Conservation (phyloP, 2,888 invertebrate species). For the Kryphioiulus occultus region DNA sequence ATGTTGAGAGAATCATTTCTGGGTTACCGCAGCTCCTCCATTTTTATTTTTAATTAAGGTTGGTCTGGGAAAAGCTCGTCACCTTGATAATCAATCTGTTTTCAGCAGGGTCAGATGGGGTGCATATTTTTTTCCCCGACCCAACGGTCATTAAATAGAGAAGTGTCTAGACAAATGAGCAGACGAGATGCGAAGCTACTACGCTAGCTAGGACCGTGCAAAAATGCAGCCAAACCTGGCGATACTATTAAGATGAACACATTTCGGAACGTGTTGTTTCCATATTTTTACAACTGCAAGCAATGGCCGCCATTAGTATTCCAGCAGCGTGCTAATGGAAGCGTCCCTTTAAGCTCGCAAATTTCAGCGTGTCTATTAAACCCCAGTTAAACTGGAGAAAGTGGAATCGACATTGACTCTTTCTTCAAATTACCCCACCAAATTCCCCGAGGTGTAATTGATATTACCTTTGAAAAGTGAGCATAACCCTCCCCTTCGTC, state of each 20-base stretch:
- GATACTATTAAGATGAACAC: neutral
- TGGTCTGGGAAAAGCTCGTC: neutral
- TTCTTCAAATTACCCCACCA: constrained; percentile 10
- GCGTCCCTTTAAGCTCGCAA: neutral
- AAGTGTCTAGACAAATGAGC: constrained; percentile 1
- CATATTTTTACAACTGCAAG: neutral
- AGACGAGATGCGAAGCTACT: neutral
- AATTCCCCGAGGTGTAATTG: constrained; percentile 1
- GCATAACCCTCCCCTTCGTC: neutral
- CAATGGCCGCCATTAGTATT: neutral
- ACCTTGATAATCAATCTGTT: neutral
- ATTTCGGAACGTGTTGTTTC: neutral
- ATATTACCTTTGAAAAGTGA: constrained; percentile 11
- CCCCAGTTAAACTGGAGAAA: neutral
- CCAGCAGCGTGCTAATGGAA: neutral
- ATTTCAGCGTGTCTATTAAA: neutral
- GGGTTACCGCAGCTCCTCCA: neutral
- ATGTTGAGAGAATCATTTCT: neutral
- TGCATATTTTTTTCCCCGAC: neutral
- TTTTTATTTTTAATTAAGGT: neutral
- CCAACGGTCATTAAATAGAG: neutral
- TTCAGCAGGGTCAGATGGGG: neutral
- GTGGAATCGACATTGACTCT: neutral
- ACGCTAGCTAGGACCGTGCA: neutral
- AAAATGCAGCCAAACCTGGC: neutral